phyloP scores from a whole-genome alignment of 2,888 invertebrate genomes.

The Blastobasis adustella region DNA sequence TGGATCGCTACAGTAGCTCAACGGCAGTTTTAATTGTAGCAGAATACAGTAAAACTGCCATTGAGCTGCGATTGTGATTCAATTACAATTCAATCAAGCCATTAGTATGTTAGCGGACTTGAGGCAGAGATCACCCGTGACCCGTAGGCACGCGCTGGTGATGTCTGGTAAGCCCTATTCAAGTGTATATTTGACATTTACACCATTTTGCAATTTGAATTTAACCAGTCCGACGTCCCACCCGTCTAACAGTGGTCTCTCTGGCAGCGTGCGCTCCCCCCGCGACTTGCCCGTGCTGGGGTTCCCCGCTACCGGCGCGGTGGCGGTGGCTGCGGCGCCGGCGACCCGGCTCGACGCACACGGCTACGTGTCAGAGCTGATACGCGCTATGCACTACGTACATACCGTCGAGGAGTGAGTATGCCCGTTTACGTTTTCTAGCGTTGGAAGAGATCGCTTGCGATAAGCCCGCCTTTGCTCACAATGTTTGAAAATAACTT shows the following conservation, averaged over 20 bases:
- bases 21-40: slow-evolving; percentile 76
- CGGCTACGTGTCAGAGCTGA: slow-evolving; percentile 51
- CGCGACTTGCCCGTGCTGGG: slow-evolving; percentile 42
- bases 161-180: slow-evolving; percentile 88
- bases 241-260: neutral
- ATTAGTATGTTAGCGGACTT: too few species aligned
- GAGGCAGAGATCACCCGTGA: too few species aligned
- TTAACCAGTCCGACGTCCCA: neutral
- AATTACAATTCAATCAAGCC: too few species aligned
- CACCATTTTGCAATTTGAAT: too few species aligned
- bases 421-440: neutral
- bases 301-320: slow-evolving; percentile 20
- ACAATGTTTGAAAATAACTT: too few species aligned
- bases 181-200: too few species aligned
- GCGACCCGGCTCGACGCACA: slow-evolving; percentile 45
- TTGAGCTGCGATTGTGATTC: too few species aligned
- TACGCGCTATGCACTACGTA: slow-evolving; percentile 52
- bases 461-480: too few species aligned
- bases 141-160: slow-evolving; percentile 79
- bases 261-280: neutral
- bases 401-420: slow-evolving; percentile 62
- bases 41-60: too few species aligned
- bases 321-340: slow-evolving; percentile 11
- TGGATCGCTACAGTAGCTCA: too few species aligned
- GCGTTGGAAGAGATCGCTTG: neutral